These are phyloP conservation scores for Eupeodes luniger DNA, from an alignment of 2,888 invertebrate species.

Conservation along the genomic window DNA sequence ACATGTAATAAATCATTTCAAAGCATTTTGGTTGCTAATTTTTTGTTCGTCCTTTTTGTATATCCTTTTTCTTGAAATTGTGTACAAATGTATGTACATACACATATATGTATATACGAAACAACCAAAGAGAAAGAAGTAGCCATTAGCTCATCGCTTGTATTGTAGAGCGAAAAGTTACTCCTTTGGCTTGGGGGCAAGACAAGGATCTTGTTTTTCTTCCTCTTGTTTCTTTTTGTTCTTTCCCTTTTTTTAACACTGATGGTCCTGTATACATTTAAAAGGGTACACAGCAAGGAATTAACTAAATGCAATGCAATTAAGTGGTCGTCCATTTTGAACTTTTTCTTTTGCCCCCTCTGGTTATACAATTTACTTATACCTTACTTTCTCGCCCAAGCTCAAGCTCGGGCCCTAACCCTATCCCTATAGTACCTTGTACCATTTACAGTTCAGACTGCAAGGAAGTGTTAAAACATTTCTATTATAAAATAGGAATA, in stretches of 20 bases:
- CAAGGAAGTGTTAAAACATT: constrained; percentile 50
- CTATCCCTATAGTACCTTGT: not conserved
- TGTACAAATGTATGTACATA: not conserved
- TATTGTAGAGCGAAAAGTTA: constrained; percentile 57
- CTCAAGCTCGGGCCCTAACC: too few species aligned
- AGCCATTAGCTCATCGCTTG: constrained; percentile 66
- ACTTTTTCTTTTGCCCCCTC: constrained; percentile 44
- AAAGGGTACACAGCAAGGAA: constrained; percentile 66
- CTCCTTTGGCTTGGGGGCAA: constrained; percentile 48
- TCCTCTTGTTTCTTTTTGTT: not conserved
- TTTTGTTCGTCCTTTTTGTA: constrained; percentile 42
- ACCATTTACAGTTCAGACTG: not conserved
- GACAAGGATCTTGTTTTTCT: constrained; percentile 26
- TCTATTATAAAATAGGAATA: constrained; percentile 30
- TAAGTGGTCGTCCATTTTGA: constrained; percentile 68
- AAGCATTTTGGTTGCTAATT: constrained; percentile 60
- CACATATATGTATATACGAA: not conserved
- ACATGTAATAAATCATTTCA: constrained; percentile 74
- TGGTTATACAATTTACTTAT: constrained; percentile 60
- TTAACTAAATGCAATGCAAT: constrained; percentile 74
- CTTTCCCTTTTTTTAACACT: not conserved
- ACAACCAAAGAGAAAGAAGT: constrained; percentile 12
- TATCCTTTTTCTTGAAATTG: constrained; percentile 17
- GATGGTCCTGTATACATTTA: constrained; percentile 38
- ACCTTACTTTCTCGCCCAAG: not conserved